Percentiles rank a stretch among this genome's conserved stretches.
These are phyloP conservation scores for Scaptomyza caliginosa DNA, from an alignment of 2,888 invertebrate genomes.

Conservation along the genomic window DNA sequence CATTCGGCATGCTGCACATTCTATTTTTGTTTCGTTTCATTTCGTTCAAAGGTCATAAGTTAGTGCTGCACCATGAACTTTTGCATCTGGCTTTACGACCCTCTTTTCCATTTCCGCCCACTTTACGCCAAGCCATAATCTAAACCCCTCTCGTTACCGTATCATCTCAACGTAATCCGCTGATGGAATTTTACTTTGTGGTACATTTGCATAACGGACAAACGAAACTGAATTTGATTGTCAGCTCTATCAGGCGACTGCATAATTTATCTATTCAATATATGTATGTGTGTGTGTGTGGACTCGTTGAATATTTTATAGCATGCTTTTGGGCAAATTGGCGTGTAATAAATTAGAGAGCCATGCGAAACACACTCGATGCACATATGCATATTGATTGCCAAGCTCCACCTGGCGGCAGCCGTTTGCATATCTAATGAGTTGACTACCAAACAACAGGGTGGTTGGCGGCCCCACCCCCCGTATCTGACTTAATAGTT, in stretches of 20 bases:
- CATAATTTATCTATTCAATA: slow-evolving; percentile 32
- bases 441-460: slow-evolving; percentile 9
- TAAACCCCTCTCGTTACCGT: neutral
- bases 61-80: slow-evolving; percentile 55
- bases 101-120: neutral
- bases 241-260: slow-evolving; percentile 23
- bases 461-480: neutral
- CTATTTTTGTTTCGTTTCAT: slow-evolving; percentile 64
- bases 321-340: slow-evolving; percentile 72
- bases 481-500: neutral
- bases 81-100: slow-evolving; percentile 6
- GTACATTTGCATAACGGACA: slow-evolving; percentile 45
- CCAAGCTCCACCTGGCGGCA: slow-evolving; percentile 36
- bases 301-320: slow-evolving; percentile 69
- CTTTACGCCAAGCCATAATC: neutral
- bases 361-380: slow-evolving; percentile 24
- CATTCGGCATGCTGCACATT: slow-evolving; percentile 28
- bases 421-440: slow-evolving; percentile 49
- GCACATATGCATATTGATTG: slow-evolving; percentile 52
- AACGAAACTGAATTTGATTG: slow-evolving; percentile 28
- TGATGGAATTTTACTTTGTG: slow-evolving; percentile 39
- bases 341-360: slow-evolving; percentile 62
- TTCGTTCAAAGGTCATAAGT: slow-evolving; percentile 61
- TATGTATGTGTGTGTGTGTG: slow-evolving; percentile 12
- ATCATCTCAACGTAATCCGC: neutral